Evolutionary conservation across 1,140 invertebrate species (phyloP), one percentile per base, ranked within the genome.

Genomic region (Saccostrea cuccullata): DNA sequence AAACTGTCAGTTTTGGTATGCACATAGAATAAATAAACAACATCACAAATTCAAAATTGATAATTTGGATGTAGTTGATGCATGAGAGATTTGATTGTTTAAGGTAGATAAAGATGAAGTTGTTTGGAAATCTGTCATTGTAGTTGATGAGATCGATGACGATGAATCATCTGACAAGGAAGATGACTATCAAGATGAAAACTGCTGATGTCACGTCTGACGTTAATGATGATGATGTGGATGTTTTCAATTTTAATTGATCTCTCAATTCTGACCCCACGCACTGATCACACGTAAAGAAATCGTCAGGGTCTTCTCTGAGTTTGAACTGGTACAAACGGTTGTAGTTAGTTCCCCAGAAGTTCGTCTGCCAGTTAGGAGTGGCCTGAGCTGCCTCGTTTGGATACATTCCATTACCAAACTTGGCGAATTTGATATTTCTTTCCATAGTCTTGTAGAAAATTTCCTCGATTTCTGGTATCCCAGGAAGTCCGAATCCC

Each of bases 341-440:
- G 4, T 36, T 12, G 56, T 92, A 91, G 55, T 92, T 89, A 26
- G 67, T 40, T 55, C 90, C 91, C 91, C 90, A 92, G 20, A 90
- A 89, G 17, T 90, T 73, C 0, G 47, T 56, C 85, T 91, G 89
- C 91, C 90, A 92, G 56, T 88, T 58, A 36, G 83, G 40, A 55
- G 90, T 85, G 64, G 89, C 55, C 36, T 87, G 86, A 0, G 87
- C 36, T 0, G 90, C 82, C 30, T 90, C 88, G 40, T 91, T 90
- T 5, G 86, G 83, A 82, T 92, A 91, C 15, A 89, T 88, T 0
- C 91, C 91, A 17, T 89, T 13, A 15, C 90, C 89, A 87, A 86
- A 89, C 23, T 84, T 56, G 30, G 67, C 47, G 12, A 90, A 56
- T 55, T 86, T 36, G 30, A 90, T 58, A 20, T 86, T 82, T 12